Evolutionary conservation across 1,140 invertebrate genomes (phyloP).

Genomic region (Drosophila setifemur): DNA sequence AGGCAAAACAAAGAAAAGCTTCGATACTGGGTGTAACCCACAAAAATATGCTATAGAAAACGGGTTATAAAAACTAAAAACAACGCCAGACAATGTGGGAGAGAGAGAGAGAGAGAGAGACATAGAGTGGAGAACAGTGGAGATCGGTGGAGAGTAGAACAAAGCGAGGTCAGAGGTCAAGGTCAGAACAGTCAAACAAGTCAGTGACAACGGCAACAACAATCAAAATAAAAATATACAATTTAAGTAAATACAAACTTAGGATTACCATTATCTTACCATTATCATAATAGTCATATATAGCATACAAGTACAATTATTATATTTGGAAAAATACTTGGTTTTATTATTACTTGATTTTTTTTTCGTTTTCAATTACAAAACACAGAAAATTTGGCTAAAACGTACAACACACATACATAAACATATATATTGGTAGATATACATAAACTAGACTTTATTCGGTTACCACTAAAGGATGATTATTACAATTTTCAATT

Average conservation of each 20-base stretch:
- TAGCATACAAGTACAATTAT: constrained; percentile 52
- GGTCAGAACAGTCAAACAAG: constrained; percentile 38
- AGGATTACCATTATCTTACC: constrained; percentile 55
- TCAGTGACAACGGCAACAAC: constrained; percentile 45
- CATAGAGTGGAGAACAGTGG: constrained; percentile 22
- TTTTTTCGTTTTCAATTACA: constrained; percentile 61
- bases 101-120: constrained; percentile 13
- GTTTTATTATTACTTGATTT: constrained; percentile 19
- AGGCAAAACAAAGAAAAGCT: constrained; percentile 29
- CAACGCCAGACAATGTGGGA: constrained; percentile 15
- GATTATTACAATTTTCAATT: constrained; percentile 59
- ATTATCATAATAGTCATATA: constrained; percentile 29
- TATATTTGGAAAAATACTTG: constrained; percentile 62
- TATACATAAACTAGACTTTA: constrained; percentile 59
- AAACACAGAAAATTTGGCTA: constrained; percentile 77
- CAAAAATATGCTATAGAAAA: constrained; percentile 36
- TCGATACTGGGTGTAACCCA: constrained; percentile 6
- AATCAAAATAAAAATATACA: constrained; percentile 27
- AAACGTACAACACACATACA: constrained; percentile 74
- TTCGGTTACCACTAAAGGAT: constrained; percentile 62
- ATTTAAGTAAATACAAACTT: constrained; percentile 22
- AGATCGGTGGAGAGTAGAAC: constrained; percentile 34
- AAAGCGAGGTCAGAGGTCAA: constrained; percentile 48
- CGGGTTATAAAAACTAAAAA: constrained; percentile 9
- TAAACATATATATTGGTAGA: constrained; percentile 60